A percentile compares a stretch with the other conserved stretches of the same genome.
phyloP scores from a whole-genome alignment of 2,797 vertebrate genomes.

The Schizopygopsis pylzovi region DNA sequence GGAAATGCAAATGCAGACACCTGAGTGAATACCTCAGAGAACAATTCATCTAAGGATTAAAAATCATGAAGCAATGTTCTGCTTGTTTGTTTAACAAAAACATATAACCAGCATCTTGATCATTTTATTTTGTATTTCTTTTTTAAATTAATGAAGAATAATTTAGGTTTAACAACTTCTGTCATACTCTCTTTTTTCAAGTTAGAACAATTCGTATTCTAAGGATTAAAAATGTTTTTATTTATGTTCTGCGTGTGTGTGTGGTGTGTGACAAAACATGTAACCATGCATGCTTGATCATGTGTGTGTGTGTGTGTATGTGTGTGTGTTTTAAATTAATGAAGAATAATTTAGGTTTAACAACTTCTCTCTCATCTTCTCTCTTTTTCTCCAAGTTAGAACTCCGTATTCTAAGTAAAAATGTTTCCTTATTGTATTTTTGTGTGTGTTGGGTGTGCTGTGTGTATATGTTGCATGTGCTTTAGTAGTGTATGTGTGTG shows the following conservation, averaged over 20 bases:
- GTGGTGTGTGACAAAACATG: too few relatives aligned
- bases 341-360: neutral
- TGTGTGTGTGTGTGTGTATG: too few relatives aligned
- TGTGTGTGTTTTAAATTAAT: neutral
- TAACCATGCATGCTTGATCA: too few relatives aligned
- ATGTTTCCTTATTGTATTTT: too few relatives aligned
- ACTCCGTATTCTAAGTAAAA: neutral
- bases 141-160: neutral
- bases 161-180: neutral
- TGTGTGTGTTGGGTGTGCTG: too few relatives aligned
- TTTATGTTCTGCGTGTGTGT: too few relatives aligned
- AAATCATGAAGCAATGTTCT: constrained; percentile 1
- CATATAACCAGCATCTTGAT: neutral
- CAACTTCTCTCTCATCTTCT: neutral
- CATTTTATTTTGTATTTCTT: neutral
- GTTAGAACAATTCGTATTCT: too few relatives aligned
- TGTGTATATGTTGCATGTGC: too few relatives aligned
- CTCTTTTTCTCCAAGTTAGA: too few relatives aligned
- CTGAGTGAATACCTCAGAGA: constrained; percentile 55
- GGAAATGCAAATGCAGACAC: constrained; percentile 73
- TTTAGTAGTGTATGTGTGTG: too few relatives aligned
- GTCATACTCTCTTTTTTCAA: too few relatives aligned
- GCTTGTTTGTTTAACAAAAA: constrained; percentile 19
- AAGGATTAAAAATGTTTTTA: too few relatives aligned
- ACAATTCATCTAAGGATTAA: constrained; percentile 12